Percentiles rank a stretch among this genome's conserved stretches.
phyloP scores from a whole-genome alignment of 2,888 invertebrate species.

The Acheta domesticus region DNA sequence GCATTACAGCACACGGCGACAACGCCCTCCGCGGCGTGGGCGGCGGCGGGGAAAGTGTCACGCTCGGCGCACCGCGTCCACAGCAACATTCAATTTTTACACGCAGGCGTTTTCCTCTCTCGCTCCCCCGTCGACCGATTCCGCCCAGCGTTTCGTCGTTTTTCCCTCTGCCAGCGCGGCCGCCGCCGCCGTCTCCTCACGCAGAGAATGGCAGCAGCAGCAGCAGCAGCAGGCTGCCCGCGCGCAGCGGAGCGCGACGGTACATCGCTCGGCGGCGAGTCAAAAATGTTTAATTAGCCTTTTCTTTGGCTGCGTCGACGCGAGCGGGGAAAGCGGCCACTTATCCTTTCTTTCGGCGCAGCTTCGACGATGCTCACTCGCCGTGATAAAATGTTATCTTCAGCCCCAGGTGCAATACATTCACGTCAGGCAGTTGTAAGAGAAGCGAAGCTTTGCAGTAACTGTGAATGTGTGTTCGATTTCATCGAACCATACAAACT shows the following conservation, averaged over 20 bases:
- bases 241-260: background rate
- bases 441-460: no score
- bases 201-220: no score
- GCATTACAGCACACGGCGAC: no score
- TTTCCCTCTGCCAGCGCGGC: no score
- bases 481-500: no score
- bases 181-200: no score
- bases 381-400: background rate
- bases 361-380: background rate
- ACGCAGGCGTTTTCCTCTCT: background rate
- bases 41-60: background rate
- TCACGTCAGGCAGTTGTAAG: no score
- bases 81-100: background rate
- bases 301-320: background rate
- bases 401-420: no score
- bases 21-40: background rate
- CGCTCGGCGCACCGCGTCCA: background rate
- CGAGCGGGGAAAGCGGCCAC: background rate
- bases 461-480: no score
- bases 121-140: background rate
- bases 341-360: background rate
- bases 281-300: background rate
- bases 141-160: no score
- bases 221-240: background rate
- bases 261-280: background rate